Percentiles rank a stretch among this genome's conserved stretches.
Evolutionary conservation across 2,888 invertebrate species (phyloP).

Genomic region (Drosophila recens): DNA sequence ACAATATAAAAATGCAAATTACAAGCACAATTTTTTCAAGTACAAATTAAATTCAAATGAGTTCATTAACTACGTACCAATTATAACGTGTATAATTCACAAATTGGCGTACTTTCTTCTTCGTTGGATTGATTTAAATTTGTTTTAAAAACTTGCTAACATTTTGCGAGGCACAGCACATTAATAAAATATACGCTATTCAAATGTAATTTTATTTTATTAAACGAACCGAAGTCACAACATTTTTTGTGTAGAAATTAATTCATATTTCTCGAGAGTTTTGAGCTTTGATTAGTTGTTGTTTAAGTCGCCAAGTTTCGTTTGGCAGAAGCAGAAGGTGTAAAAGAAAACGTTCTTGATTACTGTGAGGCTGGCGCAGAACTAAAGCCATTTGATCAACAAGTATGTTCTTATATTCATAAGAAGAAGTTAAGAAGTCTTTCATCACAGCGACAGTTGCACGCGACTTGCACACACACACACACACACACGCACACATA

Average conservation of each 20-base stretch:
- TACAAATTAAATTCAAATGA: conserved; percentile 2
- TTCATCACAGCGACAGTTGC: conserved; percentile 68
- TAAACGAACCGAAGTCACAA: conserved; percentile 1
- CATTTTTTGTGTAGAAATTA: neutral
- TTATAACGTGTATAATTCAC: conserved; percentile 2
- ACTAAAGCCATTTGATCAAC: conserved; percentile 85
- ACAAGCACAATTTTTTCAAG: neutral
- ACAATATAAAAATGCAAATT: conserved; percentile 12
- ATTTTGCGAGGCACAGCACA: conserved; percentile 9
- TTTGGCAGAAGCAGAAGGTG: conserved; percentile 1
- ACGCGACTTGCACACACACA: conserved; percentile 24
- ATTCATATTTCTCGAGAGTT: neutral
- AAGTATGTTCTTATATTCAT: conserved; percentile 85
- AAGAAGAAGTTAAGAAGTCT: conserved; percentile 83
- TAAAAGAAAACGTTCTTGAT: conserved; percentile 83
- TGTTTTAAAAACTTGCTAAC: neutral
- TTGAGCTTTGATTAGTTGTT: conserved; percentile 9
- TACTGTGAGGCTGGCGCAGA: conserved; percentile 85
- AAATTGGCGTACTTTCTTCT: conserved; percentile 1
- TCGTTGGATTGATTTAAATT: neutral
- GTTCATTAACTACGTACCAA: conserved; percentile 13
- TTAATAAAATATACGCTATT: neutral
- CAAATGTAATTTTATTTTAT: neutral
- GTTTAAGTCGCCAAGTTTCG: too few relatives aligned
- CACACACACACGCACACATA: too few relatives aligned